Evolutionary conservation across 92 coral and sea anemone genomes (phyloP).

Genomic region (Porites rus): DNA sequence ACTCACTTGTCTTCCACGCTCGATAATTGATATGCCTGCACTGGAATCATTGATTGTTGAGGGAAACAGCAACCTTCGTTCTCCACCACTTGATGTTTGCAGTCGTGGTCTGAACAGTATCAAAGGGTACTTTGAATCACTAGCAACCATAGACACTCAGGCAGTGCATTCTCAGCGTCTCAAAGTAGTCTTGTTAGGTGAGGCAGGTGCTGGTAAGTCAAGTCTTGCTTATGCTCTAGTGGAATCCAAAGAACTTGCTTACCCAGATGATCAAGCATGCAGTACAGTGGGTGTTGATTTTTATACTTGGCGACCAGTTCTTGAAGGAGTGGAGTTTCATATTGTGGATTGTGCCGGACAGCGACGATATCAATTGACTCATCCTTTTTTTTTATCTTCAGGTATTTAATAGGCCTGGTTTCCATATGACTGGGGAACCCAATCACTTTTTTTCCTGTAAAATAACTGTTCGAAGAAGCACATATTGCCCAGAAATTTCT

Average conservation of each 20-base stretch:
- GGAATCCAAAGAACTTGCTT: conserved; percentile 62
- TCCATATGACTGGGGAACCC: no score
- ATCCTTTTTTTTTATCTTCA: conserved; percentile 93
- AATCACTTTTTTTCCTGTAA: no score
- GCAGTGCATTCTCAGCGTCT: conserved; percentile 82
- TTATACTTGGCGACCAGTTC: conserved; percentile 76
- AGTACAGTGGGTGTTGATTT: conserved; percentile 94
- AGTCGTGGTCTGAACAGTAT: conserved; percentile 80
- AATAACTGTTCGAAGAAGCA: no score
- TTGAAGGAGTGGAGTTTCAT: conserved; percentile 80
- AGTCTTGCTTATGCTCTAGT: conserved; percentile 82
- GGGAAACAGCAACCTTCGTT: conserved; percentile 78
- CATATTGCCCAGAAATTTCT: no score
- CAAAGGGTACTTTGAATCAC: conserved; percentile 74
- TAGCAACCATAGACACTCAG: conserved; percentile 43
- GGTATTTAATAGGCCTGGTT: conserved; percentile 52
- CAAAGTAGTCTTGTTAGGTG: conserved; percentile 89
- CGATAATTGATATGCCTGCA: conserved; percentile 64
- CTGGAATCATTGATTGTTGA: conserved; percentile 63
- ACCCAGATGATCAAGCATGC: conserved; percentile 48
- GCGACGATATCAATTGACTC: conserved; percentile 91
- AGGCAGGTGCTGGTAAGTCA: conserved; percentile 94
- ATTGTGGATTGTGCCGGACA: conserved; percentile 98
- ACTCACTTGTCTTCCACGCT: conserved; percentile 87
- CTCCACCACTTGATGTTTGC: conserved; percentile 90